These are phyloP conservation scores for Calliphora vicina DNA, from an alignment of 1,140 invertebrate genomes.

Conservation along the genomic window DNA sequence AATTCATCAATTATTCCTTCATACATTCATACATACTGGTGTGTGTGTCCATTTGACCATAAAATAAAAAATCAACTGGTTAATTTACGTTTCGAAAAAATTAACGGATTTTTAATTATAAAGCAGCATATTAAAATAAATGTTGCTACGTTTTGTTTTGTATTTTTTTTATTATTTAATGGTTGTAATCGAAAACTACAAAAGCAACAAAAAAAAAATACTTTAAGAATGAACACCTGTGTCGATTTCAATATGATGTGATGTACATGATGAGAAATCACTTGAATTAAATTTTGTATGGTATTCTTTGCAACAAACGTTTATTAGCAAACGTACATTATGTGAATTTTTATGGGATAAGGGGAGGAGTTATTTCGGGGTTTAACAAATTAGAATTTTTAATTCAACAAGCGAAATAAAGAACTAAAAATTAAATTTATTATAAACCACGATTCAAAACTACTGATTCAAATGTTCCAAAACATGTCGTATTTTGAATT, in stretches of 20 bases:
- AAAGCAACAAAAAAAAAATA: neutral
- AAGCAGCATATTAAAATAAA: neutral
- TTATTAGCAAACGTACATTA: too few relatives aligned
- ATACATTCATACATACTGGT: neutral
- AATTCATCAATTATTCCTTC: neutral
- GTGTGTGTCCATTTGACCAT: neutral
- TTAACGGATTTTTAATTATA: constrained; percentile 17
- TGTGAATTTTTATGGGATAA: too few relatives aligned
- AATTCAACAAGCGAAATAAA: too few relatives aligned
- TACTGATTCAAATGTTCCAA: too few relatives aligned
- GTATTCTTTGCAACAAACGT: too few relatives aligned
- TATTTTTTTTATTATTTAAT: constrained; percentile 12
- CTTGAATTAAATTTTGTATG: neutral
- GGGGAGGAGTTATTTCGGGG: too few relatives aligned
- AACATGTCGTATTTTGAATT: too few relatives aligned
- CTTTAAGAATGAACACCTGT: neutral
- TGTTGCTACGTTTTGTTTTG: neutral
- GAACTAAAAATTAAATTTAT: too few relatives aligned
- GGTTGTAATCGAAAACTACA: neutral
- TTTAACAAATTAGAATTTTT: too few relatives aligned
- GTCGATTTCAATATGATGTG: neutral
- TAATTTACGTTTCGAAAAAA: neutral
- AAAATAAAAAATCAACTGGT: constrained; percentile 6
- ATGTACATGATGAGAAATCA: neutral
- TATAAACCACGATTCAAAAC: too few relatives aligned